phyloP scores from a whole-genome alignment of 2,113 vertebrate genomes.

The Phylloscopus whistleri region DNA sequence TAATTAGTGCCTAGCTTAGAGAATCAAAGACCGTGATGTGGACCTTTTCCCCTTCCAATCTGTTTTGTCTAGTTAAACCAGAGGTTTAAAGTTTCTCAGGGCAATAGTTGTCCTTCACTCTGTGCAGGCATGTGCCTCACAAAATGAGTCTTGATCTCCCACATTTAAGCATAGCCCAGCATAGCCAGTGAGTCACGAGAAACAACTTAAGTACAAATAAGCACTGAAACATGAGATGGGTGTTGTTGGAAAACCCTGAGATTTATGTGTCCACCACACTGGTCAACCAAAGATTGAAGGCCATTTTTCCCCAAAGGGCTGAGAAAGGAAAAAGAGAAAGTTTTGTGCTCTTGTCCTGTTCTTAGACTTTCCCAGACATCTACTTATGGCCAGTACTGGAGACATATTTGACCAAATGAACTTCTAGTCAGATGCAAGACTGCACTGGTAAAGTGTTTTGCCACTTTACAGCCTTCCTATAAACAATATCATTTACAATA shows the following conservation, averaged over 20 bases:
- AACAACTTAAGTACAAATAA: background rate
- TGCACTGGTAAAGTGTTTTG: background rate
- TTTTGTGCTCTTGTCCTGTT: background rate
- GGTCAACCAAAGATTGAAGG: conserved; percentile 10
- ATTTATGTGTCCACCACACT: background rate
- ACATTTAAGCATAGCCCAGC: background rate
- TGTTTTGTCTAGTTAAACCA: background rate
- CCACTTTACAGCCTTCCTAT: background rate
- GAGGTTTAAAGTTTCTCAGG: background rate
- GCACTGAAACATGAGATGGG: background rate
- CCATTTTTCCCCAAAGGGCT: background rate
- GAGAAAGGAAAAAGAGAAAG: background rate
- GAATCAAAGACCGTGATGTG: background rate
- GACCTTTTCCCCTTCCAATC: background rate
- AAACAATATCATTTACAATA: background rate
- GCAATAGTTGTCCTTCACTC: background rate
- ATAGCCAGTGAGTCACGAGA: background rate
- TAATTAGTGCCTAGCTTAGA: background rate
- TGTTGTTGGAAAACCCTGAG: background rate
- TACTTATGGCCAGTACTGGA: background rate
- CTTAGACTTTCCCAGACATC: background rate
- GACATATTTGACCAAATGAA: background rate
- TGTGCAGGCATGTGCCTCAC: background rate
- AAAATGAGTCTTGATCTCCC: background rate
- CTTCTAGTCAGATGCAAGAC: background rate